phyloP scores from a whole-genome alignment of 2,113 vertebrate species.

The Ahaetulla prasina region DNA sequence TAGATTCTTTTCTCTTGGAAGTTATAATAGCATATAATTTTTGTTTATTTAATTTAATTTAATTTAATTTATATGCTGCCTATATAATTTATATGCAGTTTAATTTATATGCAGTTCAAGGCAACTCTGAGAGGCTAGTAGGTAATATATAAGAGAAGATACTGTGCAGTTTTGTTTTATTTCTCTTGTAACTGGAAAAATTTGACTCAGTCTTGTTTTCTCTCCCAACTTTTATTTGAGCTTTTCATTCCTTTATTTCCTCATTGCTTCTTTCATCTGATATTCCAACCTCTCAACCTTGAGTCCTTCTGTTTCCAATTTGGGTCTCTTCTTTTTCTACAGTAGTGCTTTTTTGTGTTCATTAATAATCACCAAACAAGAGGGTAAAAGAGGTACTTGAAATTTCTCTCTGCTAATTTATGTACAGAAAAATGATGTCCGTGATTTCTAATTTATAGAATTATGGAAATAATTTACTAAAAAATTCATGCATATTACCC shows the following conservation, averaged over 20 bases:
- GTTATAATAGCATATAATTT: neutral
- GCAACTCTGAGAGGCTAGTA: neutral
- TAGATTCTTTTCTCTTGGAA: neutral
- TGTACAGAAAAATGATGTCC: neutral
- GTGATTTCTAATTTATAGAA: neutral
- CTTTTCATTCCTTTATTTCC: neutral
- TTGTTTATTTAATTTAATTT: neutral
- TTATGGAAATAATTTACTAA: neutral
- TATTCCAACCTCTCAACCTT: neutral
- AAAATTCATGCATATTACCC: neutral
- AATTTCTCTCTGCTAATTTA: neutral
- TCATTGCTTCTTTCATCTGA: neutral
- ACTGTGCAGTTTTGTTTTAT: neutral
- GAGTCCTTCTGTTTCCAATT: neutral
- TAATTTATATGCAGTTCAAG: neutral
- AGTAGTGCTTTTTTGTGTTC: neutral
- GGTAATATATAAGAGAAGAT: neutral
- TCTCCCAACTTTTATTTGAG: neutral
- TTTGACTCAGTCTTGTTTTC: neutral
- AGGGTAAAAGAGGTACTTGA: neutral
- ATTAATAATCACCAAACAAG: neutral
- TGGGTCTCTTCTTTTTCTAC: neutral
- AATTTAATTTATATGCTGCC: neutral
- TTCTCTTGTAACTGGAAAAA: neutral
- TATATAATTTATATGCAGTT: too few species aligned